Percentiles rank a stretch among this genome's conserved stretches.
Evolutionary conservation across 37 sponge, comb jelly and placozoan species (phyloP).

Genomic region (Haliclona indistincta): DNA sequence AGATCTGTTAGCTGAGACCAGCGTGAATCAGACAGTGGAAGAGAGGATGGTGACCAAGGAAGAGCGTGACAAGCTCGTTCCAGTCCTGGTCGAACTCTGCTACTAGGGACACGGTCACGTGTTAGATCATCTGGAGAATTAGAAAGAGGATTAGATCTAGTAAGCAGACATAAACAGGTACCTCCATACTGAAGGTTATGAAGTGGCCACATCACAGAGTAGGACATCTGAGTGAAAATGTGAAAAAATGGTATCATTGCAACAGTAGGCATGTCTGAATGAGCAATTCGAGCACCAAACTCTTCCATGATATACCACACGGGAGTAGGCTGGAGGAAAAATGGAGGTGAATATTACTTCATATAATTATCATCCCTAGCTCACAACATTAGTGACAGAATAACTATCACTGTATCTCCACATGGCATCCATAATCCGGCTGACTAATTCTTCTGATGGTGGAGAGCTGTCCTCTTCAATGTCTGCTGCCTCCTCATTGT

Average conservation of each 20-base stretch:
- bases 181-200: conserved; percentile 59
- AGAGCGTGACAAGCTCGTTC: conserved; percentile 33
- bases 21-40: conserved; percentile 44
- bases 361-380: background rate
- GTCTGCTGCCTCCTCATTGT: conserved; percentile 6
- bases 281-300: conserved; percentile 47
- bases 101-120: no score
- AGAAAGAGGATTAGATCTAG: background rate
- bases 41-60: conserved; percentile 57
- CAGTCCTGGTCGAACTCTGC: conserved; percentile 40
- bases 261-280: conserved; percentile 74
- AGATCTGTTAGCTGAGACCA: conserved; percentile 48
- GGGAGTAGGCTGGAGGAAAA: conserved; percentile 31
- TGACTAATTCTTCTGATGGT: conserved; percentile 42
- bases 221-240: conserved; percentile 62
- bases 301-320: conserved; percentile 96
- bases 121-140: conserved; percentile 53
- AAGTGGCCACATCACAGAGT: conserved; percentile 80
- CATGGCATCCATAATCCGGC: conserved; percentile 25
- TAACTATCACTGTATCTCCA: conserved; percentile 67
- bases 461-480: background rate
- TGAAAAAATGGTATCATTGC: conserved; percentile 83
- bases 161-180: background rate
- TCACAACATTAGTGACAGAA: conserved; percentile 44
- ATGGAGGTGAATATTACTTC: background rate